Percentiles rank a stretch among this genome's conserved stretches.
These are phyloP conservation scores for Oceanites oceanicus DNA, from an alignment of 2,113 vertebrate genomes.

Conservation along the genomic window DNA sequence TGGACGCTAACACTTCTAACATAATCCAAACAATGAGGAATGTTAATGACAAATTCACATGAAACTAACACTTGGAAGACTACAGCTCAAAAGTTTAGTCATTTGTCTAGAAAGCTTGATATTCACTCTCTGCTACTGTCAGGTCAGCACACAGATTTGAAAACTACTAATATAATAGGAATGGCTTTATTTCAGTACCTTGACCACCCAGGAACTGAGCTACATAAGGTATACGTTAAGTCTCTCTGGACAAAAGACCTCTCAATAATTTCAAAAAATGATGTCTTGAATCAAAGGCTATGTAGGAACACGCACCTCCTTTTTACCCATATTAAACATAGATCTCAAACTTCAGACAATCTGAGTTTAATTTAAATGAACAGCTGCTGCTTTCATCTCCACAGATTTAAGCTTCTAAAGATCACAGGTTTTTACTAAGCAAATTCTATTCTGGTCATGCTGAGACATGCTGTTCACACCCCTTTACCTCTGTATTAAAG, in stretches of 20 bases:
- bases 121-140: not conserved
- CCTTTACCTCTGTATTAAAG: not conserved
- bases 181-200: not conserved
- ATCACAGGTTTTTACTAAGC: not conserved
- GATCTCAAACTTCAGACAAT: not conserved
- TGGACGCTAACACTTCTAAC: not conserved
- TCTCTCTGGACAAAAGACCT: not conserved
- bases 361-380: not conserved
- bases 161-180: not conserved
- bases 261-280: not conserved
- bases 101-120: not conserved
- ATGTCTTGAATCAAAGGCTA: not conserved
- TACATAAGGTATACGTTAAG: not conserved
- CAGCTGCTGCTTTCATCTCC: not conserved
- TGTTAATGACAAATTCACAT: not conserved
- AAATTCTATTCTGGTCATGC: not conserved
- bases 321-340: not conserved
- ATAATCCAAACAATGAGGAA: not conserved
- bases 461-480: not conserved
- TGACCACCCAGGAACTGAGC: not conserved
- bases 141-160: not conserved
- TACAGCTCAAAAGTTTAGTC: not conserved
- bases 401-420: not conserved
- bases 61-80: not conserved
- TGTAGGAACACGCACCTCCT: not conserved